phyloP scores from a whole-genome alignment of 37 sponge, comb jelly and placozoan species.

The Agelas oroides region DNA sequence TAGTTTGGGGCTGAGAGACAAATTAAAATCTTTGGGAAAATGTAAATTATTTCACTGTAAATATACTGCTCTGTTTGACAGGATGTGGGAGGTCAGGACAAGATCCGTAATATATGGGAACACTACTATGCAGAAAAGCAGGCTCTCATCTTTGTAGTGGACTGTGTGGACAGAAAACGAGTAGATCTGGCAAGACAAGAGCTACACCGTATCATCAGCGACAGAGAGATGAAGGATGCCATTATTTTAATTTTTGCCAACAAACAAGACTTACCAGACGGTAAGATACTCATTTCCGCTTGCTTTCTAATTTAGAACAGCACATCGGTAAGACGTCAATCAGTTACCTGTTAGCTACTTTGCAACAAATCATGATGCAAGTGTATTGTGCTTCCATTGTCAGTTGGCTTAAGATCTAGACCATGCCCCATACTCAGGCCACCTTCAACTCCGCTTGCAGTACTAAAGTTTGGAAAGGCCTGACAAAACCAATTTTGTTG shows the following conservation, averaged over 20 bases:
- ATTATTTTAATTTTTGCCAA: slow-evolving; percentile 95
- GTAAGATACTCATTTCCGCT: slow-evolving; percentile 49
- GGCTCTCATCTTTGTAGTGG: slow-evolving; percentile 97
- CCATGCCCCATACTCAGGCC: slow-evolving; percentile 96
- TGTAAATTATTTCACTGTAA: no score
- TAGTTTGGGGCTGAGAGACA: no score
- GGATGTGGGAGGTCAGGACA: slow-evolving; percentile 99
- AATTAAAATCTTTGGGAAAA: no score
- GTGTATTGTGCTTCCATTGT: no score
- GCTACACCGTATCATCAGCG: slow-evolving; percentile 90
- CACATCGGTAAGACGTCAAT: no score
- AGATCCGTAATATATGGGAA: slow-evolving; percentile 95
- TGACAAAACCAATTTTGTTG: no score
- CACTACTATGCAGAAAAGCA: slow-evolving; percentile 98
- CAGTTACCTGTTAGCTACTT: no score
- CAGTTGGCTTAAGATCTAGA: no score
- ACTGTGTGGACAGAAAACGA: slow-evolving; percentile 93
- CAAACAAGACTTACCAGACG: slow-evolving; percentile 95
- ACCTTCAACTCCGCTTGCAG: slow-evolving; percentile 96
- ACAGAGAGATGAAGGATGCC: slow-evolving; percentile 93
- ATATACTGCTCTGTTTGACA: slow-evolving; percentile 22
- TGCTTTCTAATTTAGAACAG: no score
- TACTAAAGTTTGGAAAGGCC: no score
- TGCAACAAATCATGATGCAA: no score
- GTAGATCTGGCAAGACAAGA: slow-evolving; percentile 94